Evolutionary conservation across 1,140 invertebrate species (phyloP).

Genomic region (Drosophila truncata): DNA sequence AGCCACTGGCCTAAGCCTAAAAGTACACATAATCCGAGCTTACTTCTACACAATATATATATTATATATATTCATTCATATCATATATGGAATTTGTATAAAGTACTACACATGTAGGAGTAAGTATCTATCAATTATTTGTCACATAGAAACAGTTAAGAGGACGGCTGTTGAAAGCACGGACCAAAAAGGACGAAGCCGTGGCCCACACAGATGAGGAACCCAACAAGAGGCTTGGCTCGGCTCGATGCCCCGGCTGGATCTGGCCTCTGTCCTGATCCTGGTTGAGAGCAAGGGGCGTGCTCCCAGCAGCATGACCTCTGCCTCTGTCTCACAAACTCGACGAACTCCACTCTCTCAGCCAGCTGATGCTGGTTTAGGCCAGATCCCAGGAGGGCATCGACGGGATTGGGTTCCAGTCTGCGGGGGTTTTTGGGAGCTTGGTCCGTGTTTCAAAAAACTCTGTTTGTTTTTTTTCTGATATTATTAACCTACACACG

Average conservation of each 20-base stretch:
- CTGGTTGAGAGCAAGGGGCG: conserved; percentile 25
- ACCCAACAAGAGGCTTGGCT: too few relatives aligned
- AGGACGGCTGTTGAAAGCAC: conserved; percentile 79
- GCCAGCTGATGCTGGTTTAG: conserved; percentile 10
- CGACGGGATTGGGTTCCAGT: background rate
- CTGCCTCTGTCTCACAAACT: background rate
- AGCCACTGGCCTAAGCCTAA: conserved; percentile 24
- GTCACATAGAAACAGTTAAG: conserved; percentile 82
- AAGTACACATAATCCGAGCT: conserved; percentile 38
- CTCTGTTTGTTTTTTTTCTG: conserved; percentile 26
- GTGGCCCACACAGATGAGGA: background rate
- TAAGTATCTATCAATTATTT: conserved; percentile 69
- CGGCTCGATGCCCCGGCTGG: too few relatives aligned
- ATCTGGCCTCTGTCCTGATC: background rate
- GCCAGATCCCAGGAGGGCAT: conserved; percentile 36
- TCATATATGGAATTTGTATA: conserved; percentile 56
- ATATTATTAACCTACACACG: conserved; percentile 2
- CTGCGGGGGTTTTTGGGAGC: background rate
- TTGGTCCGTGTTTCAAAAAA: conserved; percentile 65
- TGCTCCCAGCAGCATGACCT: conserved; percentile 15
- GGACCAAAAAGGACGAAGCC: conserved; percentile 52
- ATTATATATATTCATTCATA: conserved; percentile 48
- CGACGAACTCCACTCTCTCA: background rate
- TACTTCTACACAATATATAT: conserved; percentile 24
- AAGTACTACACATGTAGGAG: conserved; percentile 31